Percentiles rank a stretch among this genome's conserved stretches.
Conservation (phyloP, 2,113 vertebrate genomes). For the Hepsetus odoe region DNA sequence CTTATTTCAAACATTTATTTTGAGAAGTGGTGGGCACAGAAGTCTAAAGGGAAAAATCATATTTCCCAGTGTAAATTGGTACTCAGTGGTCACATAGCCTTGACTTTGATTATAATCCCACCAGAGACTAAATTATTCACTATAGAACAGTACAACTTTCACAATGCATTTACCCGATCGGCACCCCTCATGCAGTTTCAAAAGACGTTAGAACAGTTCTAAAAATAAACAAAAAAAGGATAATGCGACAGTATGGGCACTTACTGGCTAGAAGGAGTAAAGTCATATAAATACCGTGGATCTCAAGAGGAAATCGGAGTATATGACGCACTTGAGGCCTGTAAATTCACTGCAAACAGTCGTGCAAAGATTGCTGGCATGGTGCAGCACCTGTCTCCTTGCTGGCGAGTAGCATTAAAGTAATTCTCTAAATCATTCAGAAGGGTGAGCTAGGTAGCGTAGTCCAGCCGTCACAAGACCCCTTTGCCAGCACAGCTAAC, state of each 20-base stretch:
- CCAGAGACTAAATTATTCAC: conserved; percentile 9
- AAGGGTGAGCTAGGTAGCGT: background rate
- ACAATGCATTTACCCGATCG: background rate
- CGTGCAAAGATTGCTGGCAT: conserved; percentile 42
- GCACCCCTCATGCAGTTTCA: background rate
- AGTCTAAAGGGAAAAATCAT: conserved; percentile 1
- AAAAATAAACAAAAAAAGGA: background rate
- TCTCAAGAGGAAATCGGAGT: conserved; percentile 26
- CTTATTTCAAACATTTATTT: conserved; percentile 31
- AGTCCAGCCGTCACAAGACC: conserved; percentile 10
- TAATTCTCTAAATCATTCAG: conserved; percentile 55
- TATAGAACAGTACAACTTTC: background rate
- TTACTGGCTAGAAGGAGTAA: background rate
- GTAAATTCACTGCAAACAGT: conserved; percentile 55
- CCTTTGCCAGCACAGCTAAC: conserved; percentile 4
- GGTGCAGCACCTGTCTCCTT: conserved; percentile 44
- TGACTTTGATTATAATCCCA: conserved; percentile 16
- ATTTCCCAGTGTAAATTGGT: conserved; percentile 2
- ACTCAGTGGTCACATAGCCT: background rate
- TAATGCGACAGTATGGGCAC: background rate
- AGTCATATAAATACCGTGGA: background rate
- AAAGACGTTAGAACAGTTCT: background rate
- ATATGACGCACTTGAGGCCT: conserved; percentile 28
- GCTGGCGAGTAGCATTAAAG: conserved; percentile 37
- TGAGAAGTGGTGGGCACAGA: background rate